These are phyloP conservation scores for Leptinotarsa undecemlineata DNA, from an alignment of 1,140 invertebrate species.

Conservation along the genomic window DNA sequence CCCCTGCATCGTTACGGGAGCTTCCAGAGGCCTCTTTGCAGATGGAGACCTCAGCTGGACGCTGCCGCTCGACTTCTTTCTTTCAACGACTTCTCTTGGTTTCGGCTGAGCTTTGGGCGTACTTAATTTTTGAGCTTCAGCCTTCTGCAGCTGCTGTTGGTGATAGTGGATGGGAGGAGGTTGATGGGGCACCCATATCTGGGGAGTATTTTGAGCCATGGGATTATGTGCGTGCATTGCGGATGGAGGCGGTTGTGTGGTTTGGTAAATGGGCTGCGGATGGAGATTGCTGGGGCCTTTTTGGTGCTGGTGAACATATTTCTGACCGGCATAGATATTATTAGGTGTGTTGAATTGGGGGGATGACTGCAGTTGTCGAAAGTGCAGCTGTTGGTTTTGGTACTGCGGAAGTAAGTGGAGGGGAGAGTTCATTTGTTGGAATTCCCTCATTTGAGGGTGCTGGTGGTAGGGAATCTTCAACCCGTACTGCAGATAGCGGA, in stretches of 20 bases:
- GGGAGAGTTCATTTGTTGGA: conserved; percentile 41
- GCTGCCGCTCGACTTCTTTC: conserved; percentile 57
- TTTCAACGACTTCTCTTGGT: conserved; percentile 33
- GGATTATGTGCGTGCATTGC: conserved; percentile 40
- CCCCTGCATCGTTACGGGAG: conserved; percentile 79
- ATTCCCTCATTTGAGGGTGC: conserved; percentile 40
- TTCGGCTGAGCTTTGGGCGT: conserved; percentile 25
- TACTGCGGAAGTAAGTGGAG: conserved; percentile 41
- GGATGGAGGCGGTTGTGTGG: conserved; percentile 41
- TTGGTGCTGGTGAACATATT: conserved; percentile 33
- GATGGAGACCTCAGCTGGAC: conserved; percentile 71
- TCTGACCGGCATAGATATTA: conserved; percentile 20
- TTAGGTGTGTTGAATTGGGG: conserved; percentile 46
- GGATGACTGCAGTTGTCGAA: conserved; percentile 37
- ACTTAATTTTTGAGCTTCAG: conserved; percentile 44
- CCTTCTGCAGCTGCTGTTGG: conserved; percentile 50
- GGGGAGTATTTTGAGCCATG: conserved; percentile 41
- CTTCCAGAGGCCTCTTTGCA: conserved; percentile 75
- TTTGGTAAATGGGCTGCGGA: conserved; percentile 35
- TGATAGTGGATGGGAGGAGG: conserved; percentile 45
- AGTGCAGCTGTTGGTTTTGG: conserved; percentile 42
- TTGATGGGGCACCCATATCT: conserved; percentile 48
- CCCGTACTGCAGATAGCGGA: conserved; percentile 44
- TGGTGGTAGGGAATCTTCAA: conserved; percentile 48
- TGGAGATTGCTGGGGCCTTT: conserved; percentile 34